phyloP scores from a whole-genome alignment of 2,888 invertebrate species.

The Thysanoteuthis rhombus region DNA sequence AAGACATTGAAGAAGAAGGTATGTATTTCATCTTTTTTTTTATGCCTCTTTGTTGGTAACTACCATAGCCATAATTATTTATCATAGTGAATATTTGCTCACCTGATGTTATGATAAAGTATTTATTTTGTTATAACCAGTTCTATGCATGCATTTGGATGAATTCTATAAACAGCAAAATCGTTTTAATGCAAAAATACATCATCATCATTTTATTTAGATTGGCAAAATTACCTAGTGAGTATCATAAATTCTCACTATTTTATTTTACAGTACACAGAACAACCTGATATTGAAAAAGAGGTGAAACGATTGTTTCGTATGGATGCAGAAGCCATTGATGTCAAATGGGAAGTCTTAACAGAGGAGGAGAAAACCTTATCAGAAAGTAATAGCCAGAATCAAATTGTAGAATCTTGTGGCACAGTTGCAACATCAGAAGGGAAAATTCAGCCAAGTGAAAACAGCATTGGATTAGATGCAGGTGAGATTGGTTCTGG shows the following conservation, averaged over 20 bases:
- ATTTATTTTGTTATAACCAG: too few species aligned
- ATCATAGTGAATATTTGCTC: neutral
- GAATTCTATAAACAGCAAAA: too few species aligned
- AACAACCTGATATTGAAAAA: constrained; percentile 97
- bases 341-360: constrained; percentile 66
- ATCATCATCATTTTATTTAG: too few species aligned
- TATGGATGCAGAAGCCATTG: constrained; percentile 85
- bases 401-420: constrained; percentile 30
- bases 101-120: neutral
- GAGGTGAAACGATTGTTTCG: constrained; percentile 92
- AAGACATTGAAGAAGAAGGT: constrained; percentile 94
- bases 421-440: constrained; percentile 18
- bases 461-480: constrained; percentile 41
- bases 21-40: neutral
- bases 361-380: constrained; percentile 54
- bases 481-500: constrained; percentile 36
- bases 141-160: too few species aligned
- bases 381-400: constrained; percentile 40
- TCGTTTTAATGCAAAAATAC: too few species aligned
- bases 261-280: constrained; percentile 75
- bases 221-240: too few species aligned
- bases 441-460: neutral
- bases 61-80: neutral
- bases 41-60: neutral
- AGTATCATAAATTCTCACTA: too few species aligned